Base-by-base conservation (phyloP, 2,113 vertebrate species). In the Scytalopus superciliaris region DNA sequence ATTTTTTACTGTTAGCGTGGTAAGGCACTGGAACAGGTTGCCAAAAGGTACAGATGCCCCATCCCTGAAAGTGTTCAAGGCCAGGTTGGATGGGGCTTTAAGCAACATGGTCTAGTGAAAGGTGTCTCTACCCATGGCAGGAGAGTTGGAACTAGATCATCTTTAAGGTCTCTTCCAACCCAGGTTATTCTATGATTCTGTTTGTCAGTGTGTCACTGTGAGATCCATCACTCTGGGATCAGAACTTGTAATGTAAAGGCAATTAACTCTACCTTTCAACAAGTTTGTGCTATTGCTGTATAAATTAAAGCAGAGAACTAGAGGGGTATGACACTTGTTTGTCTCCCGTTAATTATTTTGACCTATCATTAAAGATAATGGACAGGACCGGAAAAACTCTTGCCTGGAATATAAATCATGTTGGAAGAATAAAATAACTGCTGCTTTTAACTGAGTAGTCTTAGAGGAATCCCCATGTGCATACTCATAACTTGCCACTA, bases 401-500 rank as follows among this genome's bases (percentile, higher is more conserved):
- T 72, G 30, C 60, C 33, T 12, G 62, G 69, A 40, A 69, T 62
- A 64, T 76, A 88, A 95, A 94, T 87, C 62, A n/a, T 31, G 37
- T 47, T 78, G 19, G 21, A 84, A 78, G 25, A 70, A 74, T 90
- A 74, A 24, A 66, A 28, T 53, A 76, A 75, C 39, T 79, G 57
- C 91, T 89, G 73, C 22, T 83, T 93, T 80, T 96, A 92, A 94
- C 76, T 88, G 55, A 73, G 55, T 30, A 45, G 50, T 14, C 8
- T 73, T 57, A 56, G 40, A 89, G 68, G 47, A 75, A 68, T 93
- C 57, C 70, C 55, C 88, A 40, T 19, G n/a, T 55, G 93, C 92
- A 73, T 49, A 37, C 82, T 91, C n/a, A 31, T 53, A 82, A 83
- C 83, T 78, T 96, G 92, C 87, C 84, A 85, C 60, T 49, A 50